These are phyloP conservation scores for Perca schrenkii DNA, from an alignment of 2,113 vertebrate species.

Conservation along the genomic window DNA sequence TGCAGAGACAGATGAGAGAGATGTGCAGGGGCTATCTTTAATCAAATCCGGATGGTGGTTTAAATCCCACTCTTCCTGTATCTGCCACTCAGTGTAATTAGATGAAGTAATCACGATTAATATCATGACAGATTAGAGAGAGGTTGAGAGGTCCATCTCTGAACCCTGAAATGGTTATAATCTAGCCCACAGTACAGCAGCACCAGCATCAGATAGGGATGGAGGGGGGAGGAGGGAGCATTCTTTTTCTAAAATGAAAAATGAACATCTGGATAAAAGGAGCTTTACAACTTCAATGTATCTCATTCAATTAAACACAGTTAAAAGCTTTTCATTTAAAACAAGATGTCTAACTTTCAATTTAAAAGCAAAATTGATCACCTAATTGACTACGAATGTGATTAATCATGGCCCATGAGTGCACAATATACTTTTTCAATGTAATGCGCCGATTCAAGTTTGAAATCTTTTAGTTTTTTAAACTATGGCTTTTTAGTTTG, in stretches of 20 bases:
- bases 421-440: conserved; percentile 25
- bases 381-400: conserved; percentile 26
- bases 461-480: conserved; percentile 2
- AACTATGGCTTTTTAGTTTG: conserved; percentile 69
- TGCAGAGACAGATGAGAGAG: conserved; percentile 1
- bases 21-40: conserved; percentile 9
- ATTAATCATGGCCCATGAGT: conserved; percentile 28
- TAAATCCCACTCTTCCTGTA: conserved; percentile 34
- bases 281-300: conserved; percentile 44
- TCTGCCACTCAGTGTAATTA: conserved; percentile 72
- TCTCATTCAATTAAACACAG: conserved; percentile 36
- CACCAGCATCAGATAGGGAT: conserved; percentile 17
- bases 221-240: conserved; percentile 21
- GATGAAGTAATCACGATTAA: conserved; percentile 66
- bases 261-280: conserved; percentile 52
- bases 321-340: conserved; percentile 45
- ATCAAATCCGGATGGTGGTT: conserved; percentile 38
- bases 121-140: conserved; percentile 60
- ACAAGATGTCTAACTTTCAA: conserved; percentile 31
- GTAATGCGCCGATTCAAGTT: conserved; percentile 5
- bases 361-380: conserved; percentile 47
- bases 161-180: conserved; percentile 60
- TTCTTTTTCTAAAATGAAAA: conserved; percentile 48
- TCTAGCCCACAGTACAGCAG: conserved; percentile 37
- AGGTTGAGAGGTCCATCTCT: conserved; percentile 50